phyloP scores from a whole-genome alignment of 2,888 invertebrate genomes.

The Tricholauxania praeusta region DNA sequence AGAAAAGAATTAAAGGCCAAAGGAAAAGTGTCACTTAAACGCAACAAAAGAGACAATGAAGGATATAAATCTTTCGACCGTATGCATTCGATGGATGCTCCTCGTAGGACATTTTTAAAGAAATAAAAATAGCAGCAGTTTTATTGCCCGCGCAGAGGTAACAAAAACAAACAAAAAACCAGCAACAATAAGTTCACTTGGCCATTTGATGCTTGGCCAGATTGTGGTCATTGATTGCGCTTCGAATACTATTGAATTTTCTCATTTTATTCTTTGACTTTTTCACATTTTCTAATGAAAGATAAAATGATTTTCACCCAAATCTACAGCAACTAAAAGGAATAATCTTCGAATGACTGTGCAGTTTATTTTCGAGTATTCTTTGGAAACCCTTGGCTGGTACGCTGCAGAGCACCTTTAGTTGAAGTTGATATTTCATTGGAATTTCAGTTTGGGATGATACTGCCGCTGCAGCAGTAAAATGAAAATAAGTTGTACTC shows the following conservation, averaged over 20 bases:
- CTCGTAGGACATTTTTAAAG: constrained; percentile 41
- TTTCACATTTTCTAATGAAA: constrained; percentile 60
- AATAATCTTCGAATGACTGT: constrained; percentile 10
- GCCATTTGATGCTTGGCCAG: constrained; percentile 43
- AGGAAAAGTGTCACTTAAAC: constrained; percentile 38
- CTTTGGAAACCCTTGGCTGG: neutral
- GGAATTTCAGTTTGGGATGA: constrained; percentile 1
- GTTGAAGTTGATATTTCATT: neutral
- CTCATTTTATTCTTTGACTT: no score
- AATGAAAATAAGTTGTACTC: constrained; percentile 60
- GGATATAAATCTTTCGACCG: constrained; percentile 46
- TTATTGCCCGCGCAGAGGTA: constrained; percentile 43
- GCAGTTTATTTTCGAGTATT: constrained; percentile 8
- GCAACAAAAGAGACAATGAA: constrained; percentile 44
- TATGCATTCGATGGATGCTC: constrained; percentile 26
- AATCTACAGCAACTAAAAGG: neutral
- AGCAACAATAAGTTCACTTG: constrained; percentile 32
- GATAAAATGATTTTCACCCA: constrained; percentile 50
- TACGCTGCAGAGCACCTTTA: neutral
- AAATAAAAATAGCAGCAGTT: constrained; percentile 41
- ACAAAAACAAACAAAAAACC: constrained; percentile 44
- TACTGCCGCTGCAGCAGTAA: constrained; percentile 47
- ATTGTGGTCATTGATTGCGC: constrained; percentile 61
- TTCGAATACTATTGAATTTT: constrained; percentile 51
- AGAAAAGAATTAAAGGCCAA: neutral